Evolutionary conservation across 2,113 vertebrate genomes (phyloP).

Genomic region (Dasyurus viverrinus): DNA sequence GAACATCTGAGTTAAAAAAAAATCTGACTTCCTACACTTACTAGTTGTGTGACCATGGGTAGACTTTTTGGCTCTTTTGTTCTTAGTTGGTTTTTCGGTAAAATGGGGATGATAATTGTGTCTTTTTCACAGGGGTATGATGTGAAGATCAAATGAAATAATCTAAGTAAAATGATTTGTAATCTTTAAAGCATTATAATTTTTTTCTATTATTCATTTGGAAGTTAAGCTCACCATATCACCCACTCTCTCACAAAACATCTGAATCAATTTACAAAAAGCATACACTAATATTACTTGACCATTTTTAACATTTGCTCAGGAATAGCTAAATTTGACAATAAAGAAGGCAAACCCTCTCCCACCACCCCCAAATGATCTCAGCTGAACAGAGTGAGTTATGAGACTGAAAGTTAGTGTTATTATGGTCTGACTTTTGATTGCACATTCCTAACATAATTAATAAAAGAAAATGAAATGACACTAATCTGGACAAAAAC

Average conservation of each 20-base stretch:
- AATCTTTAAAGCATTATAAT: no score
- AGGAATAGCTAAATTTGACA: not conserved
- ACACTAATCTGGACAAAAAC: not conserved
- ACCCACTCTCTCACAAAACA: no score
- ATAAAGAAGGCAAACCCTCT: not conserved
- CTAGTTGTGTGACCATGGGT: not conserved
- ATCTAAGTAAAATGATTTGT: no score
- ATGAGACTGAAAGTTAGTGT: not conserved
- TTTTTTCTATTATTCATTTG: not conserved
- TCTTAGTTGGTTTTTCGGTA: no score
- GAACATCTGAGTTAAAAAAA: not conserved
- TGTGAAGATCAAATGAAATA: no score
- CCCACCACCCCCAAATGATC: not conserved
- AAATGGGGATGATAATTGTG: no score
- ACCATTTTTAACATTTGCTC: slow-evolving; percentile 5
- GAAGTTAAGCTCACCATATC: not conserved
- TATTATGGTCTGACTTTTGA: not conserved
- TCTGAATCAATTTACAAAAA: not conserved
- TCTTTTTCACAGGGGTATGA: no score
- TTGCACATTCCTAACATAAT: not conserved
- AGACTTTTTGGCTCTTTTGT: not conserved
- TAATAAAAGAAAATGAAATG: slow-evolving; percentile 28
- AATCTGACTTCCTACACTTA: not conserved
- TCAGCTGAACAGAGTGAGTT: slow-evolving; percentile 1
- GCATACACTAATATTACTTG: not conserved